A percentile compares a stretch with the other conserved stretches of the same genome.
Evolutionary conservation across 2,113 vertebrate genomes (phyloP).

Genomic region (Chionodraco myersi): DNA sequence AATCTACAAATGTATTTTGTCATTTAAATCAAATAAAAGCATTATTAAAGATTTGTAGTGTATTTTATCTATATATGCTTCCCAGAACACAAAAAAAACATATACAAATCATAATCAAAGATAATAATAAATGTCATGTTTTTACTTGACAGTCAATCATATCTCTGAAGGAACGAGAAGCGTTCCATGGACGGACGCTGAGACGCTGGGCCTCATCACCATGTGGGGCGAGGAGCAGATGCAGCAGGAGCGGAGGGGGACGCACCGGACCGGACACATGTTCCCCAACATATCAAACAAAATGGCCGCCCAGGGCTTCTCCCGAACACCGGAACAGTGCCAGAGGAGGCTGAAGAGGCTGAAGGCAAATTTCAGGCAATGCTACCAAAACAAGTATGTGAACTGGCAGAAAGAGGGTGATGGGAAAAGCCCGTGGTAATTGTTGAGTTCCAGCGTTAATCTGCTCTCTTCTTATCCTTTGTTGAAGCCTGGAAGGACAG

Average conservation of each 20-base stretch:
- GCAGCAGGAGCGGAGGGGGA: slow-evolving; percentile 73
- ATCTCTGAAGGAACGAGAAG: slow-evolving; percentile 69
- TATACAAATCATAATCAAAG: no score
- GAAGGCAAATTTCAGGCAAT: slow-evolving; percentile 78
- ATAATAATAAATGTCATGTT: no score
- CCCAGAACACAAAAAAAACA: no score
- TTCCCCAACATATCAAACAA: slow-evolving; percentile 78
- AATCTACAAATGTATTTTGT: no score
- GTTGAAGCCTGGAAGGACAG: slow-evolving; percentile 62
- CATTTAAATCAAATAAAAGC: no score
- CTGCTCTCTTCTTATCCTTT: background rate
- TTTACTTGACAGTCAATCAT: background rate
- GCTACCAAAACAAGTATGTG: slow-evolving; percentile 79
- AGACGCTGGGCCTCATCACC: slow-evolving; percentile 78
- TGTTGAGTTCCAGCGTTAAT: background rate
- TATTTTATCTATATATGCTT: no score
- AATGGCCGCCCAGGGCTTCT: slow-evolving; percentile 73
- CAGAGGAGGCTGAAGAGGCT: slow-evolving; percentile 80
- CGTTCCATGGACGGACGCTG: slow-evolving; percentile 77
- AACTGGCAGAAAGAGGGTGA: background rate
- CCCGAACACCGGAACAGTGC: slow-evolving; percentile 81
- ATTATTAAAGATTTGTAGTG: no score
- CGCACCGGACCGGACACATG: slow-evolving; percentile 73
- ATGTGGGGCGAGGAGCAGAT: slow-evolving; percentile 77
- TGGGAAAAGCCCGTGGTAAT: background rate